Evolutionary conservation across 2,797 vertebrate species (phyloP).

Genomic region (Lutjanus argentimaculatus): DNA sequence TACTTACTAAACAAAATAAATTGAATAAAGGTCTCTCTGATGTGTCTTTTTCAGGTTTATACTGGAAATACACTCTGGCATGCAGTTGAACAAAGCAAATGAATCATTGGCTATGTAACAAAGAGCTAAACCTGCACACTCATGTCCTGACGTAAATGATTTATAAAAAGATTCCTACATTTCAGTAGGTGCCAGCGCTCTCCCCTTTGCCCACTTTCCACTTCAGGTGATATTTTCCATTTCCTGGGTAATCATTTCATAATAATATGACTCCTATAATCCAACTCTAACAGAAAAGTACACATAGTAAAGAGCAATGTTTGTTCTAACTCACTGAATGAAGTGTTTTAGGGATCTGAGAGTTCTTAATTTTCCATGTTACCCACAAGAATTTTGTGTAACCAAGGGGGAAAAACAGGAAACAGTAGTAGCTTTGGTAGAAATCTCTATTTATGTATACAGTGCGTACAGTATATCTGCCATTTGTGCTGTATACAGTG

Average conservation of each 20-base stretch:
- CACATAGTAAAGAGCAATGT: background rate
- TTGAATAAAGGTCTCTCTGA: background rate
- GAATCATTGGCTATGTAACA: slow-evolving; percentile 60
- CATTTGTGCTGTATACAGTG: background rate
- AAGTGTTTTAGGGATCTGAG: background rate
- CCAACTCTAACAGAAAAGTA: background rate
- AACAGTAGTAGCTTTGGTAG: background rate
- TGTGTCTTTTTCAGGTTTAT: background rate
- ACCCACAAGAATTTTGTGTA: background rate
- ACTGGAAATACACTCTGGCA: slow-evolving; percentile 18
- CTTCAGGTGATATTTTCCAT: slow-evolving; percentile 32
- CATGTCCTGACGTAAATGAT: slow-evolving; percentile 60
- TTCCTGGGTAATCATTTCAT: slow-evolving; percentile 57
- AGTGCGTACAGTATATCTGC: background rate
- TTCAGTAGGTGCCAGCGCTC: slow-evolving; percentile 24
- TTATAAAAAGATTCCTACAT: slow-evolving; percentile 50
- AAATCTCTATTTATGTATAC: background rate
- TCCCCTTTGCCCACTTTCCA: slow-evolving; percentile 44
- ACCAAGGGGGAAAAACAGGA: background rate
- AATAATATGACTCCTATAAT: background rate
- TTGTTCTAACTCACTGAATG: background rate
- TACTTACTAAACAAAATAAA: background rate
- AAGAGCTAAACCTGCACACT: slow-evolving; percentile 51
- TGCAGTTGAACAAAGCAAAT: slow-evolving; percentile 34
- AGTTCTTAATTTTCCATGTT: background rate